Evolutionary conservation across 2,113 vertebrate species (phyloP).

Genomic region (Parotia lawesii): DNA sequence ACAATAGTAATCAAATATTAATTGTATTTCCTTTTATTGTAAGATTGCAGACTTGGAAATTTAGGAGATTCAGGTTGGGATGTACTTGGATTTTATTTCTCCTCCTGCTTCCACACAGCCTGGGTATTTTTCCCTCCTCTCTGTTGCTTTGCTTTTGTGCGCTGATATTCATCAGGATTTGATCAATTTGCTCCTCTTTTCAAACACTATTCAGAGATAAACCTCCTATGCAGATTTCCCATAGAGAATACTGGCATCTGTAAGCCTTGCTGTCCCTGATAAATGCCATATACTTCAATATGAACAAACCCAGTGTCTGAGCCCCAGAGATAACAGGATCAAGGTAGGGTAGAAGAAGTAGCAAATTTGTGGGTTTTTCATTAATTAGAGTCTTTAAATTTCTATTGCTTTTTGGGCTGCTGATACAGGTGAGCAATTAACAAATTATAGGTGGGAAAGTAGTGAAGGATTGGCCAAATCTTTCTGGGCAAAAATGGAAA

Average conservation of each 20-base stretch:
- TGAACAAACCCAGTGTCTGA: background rate
- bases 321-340: background rate
- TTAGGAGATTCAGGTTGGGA: background rate
- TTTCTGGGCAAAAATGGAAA: background rate
- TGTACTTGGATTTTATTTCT: background rate
- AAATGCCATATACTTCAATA: rapidly evolving
- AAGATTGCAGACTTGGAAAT: background rate
- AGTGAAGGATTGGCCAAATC: background rate
- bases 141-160: background rate
- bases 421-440: background rate
- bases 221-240: background rate
- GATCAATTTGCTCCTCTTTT: background rate
- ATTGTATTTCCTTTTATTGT: background rate
- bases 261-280: background rate
- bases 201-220: background rate
- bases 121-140: background rate
- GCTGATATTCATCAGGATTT: background rate
- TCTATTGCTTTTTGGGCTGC: background rate
- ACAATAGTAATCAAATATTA: background rate
- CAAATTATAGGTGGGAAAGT: background rate
- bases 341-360: background rate
- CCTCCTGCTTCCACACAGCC: background rate
- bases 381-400: background rate
- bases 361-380: background rate
- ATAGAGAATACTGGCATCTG: background rate